A percentile compares a stretch with the other conserved stretches of the same genome.
phyloP scores from a whole-genome alignment of 1,140 invertebrate species.

The Heliconius nattereri region DNA sequence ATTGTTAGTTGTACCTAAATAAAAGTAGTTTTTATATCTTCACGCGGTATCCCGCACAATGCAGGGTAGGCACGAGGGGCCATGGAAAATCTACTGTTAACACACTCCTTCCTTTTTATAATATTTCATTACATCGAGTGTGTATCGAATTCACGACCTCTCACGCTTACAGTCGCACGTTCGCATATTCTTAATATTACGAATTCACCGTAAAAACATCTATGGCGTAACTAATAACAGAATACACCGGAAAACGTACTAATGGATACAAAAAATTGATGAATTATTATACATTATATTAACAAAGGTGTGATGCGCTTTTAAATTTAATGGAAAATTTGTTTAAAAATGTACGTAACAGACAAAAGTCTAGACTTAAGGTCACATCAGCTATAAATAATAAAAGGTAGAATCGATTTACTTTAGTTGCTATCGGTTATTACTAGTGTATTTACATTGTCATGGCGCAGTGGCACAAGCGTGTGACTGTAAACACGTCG shows the following conservation, averaged over 20 bases:
- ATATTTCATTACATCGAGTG: background rate
- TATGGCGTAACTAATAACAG: background rate
- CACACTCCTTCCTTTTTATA: too few relatives aligned
- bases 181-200: too few relatives aligned
- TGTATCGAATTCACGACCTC: background rate
- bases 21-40: too few relatives aligned
- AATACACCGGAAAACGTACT: constrained; percentile 13
- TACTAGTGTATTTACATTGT: too few relatives aligned
- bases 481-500: too few relatives aligned
- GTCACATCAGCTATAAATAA: constrained; percentile 46
- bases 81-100: background rate
- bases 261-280: constrained; percentile 7
- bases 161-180: background rate
- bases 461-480: too few relatives aligned
- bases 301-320: constrained; percentile 31
- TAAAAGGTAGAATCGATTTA: constrained; percentile 44
- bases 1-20: too few relatives aligned
- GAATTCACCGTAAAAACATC: background rate
- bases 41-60: background rate
- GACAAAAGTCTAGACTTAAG: constrained; percentile 47
- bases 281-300: background rate
- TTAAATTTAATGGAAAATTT: constrained; percentile 31
- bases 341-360: constrained; percentile 27
- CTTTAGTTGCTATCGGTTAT: constrained; percentile 37
- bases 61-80: too few relatives aligned